phyloP scores from a whole-genome alignment of 2,797 vertebrate species.

The Gila robusta region DNA sequence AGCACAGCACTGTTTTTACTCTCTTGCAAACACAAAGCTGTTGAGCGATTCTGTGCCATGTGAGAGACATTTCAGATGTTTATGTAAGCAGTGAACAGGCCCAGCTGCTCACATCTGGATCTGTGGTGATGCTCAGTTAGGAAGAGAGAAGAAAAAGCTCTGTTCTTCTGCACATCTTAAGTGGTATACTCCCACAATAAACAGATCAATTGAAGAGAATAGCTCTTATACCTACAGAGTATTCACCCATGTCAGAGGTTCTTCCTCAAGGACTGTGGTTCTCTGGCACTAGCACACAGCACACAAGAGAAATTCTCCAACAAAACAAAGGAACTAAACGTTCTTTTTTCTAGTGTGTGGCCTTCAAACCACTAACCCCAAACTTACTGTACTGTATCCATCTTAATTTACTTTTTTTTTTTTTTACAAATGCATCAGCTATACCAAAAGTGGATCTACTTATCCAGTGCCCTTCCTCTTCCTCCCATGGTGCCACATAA shows the following conservation, averaged over 20 bases:
- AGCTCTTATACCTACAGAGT: constrained; percentile 35
- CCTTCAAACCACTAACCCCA: constrained; percentile 19
- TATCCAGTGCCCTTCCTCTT: constrained; percentile 28
- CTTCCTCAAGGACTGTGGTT: constrained; percentile 22
- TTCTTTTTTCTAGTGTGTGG: constrained; percentile 12
- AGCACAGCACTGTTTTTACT: constrained; percentile 23
- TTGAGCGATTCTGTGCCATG: constrained; percentile 17
- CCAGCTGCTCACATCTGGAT: constrained; percentile 58
- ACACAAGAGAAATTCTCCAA: not conserved
- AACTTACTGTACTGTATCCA: constrained; percentile 24
- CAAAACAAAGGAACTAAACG: not conserved
- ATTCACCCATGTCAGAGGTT: constrained; percentile 25
- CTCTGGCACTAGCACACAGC: not conserved
- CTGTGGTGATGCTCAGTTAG: constrained; percentile 43
- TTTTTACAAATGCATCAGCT: constrained; percentile 31
- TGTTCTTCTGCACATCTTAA: constrained; percentile 45
- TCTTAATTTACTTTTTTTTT: constrained; percentile 27
- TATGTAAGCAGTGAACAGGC: constrained; percentile 52
- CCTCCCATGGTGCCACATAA: constrained; percentile 39
- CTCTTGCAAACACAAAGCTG: constrained; percentile 27
- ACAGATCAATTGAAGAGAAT: constrained; percentile 30
- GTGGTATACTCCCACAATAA: constrained; percentile 23
- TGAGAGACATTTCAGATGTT: constrained; percentile 58
- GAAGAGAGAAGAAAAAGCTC: constrained; percentile 26
- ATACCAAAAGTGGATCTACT: constrained; percentile 32